Percentiles rank a stretch among this genome's conserved stretches.
Conservation (phyloP, 2,113 vertebrate species). For the Ciconia boyciana region DNA sequence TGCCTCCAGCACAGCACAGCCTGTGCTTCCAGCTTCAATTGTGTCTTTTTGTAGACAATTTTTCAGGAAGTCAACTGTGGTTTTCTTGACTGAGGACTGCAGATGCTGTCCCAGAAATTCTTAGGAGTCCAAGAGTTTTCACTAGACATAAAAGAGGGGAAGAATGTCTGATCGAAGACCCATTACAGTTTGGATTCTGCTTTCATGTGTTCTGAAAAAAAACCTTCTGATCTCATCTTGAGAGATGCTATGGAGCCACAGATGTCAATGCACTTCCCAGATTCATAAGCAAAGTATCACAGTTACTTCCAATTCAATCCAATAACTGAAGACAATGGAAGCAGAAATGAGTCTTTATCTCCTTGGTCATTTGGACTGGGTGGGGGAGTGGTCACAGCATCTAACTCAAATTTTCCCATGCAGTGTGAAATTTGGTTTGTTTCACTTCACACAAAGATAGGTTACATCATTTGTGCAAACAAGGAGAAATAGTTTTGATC, state of each 20-base stretch:
- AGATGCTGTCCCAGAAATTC: neutral
- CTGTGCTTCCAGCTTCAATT: neutral
- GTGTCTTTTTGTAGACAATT: neutral
- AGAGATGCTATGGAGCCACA: neutral
- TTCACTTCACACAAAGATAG: neutral
- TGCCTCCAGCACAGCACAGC: neutral
- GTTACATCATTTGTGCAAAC: neutral
- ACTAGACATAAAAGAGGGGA: neutral
- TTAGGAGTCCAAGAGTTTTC: neutral
- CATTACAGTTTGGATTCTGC: neutral
- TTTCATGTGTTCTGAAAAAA: neutral
- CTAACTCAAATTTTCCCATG: neutral
- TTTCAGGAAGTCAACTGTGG: neutral
- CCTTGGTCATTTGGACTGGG: neutral
- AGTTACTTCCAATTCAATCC: neutral
- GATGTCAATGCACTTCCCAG: neutral
- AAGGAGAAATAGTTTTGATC: neutral
- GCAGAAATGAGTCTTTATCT: neutral
- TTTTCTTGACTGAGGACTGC: neutral
- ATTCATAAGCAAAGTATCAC: neutral
- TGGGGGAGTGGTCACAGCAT: rapidly evolving
- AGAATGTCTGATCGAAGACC: neutral
- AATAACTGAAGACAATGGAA: neutral
- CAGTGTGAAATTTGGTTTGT: rapidly evolving
- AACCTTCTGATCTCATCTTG: neutral